phyloP scores from a whole-genome alignment of 2,888 invertebrate genomes.

The Clitarchus hookeri region DNA sequence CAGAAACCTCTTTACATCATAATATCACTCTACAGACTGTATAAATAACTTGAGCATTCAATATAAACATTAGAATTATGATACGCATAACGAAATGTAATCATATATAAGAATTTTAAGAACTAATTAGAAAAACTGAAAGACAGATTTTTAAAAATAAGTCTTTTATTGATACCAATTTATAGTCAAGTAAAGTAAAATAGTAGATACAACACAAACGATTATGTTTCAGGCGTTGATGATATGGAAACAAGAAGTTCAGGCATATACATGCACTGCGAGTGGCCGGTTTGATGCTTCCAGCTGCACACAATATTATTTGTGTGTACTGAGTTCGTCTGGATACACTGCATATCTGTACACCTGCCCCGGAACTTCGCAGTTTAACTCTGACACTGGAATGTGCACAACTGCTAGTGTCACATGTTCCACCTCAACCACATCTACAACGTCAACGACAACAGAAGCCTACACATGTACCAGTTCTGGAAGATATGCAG shows the following conservation, averaged over 20 bases:
- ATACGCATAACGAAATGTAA: no score
- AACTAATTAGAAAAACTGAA: no score
- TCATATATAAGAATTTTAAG: no score
- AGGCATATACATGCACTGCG: not conserved
- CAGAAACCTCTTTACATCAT: no score
- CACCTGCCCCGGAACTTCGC: slow-evolving; percentile 4
- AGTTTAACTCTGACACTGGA: slow-evolving; percentile 11
- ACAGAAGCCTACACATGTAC: not conserved
- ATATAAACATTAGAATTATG: no score
- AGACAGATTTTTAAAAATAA: no score
- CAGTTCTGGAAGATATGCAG: not conserved
- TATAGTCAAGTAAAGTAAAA: no score
- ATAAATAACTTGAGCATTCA: no score
- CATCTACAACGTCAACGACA: not conserved
- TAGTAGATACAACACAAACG: no score
- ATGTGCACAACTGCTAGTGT: not conserved
- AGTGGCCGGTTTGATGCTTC: not conserved
- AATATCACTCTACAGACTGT: no score
- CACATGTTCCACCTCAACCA: not conserved
- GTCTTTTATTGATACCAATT: no score
- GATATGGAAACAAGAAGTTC: not conserved
- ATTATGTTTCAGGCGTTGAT: not conserved
- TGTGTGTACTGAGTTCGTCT: not conserved
- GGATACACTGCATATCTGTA: slow-evolving; percentile 6
- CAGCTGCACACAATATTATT: not conserved